A percentile compares a stretch with the other conserved stretches of the same genome.
phyloP scores from a whole-genome alignment of 1,140 invertebrate genomes.

The Papilio helenus region DNA sequence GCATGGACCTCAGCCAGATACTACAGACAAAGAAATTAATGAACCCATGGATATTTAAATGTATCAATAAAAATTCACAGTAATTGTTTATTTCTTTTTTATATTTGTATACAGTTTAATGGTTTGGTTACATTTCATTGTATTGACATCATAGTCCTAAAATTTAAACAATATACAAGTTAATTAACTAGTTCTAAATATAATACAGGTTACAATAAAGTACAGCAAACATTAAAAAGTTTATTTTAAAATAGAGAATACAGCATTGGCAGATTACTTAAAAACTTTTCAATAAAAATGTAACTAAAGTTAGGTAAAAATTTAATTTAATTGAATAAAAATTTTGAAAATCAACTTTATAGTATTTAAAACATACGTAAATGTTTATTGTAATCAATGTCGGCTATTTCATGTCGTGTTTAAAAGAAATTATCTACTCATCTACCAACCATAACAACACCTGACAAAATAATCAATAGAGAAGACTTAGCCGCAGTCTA shows the following conservation, averaged over 20 bases:
- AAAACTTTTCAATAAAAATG: background rate
- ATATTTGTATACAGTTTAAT: constrained; percentile 80
- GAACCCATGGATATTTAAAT: constrained; percentile 23
- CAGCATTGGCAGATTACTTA: too few species aligned
- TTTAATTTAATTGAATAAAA: background rate
- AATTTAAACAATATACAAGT: constrained; percentile 78
- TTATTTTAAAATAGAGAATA: too few species aligned
- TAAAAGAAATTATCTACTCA: background rate
- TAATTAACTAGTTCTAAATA: constrained; percentile 73
- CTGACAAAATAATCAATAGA: constrained; percentile 33
- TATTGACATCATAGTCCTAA: constrained; percentile 78
- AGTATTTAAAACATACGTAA: background rate
- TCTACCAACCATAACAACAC: background rate
- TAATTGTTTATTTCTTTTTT: constrained; percentile 79
- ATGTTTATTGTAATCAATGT: background rate
- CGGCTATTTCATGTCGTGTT: background rate
- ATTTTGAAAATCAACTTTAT: background rate
- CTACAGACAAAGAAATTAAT: constrained; percentile 13
- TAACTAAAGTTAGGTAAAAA: background rate
- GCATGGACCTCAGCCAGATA: constrained; percentile 45
- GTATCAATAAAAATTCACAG: constrained; percentile 58
- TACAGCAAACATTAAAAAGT: too few species aligned
- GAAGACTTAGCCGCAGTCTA: constrained; percentile 44
- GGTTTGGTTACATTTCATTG: constrained; percentile 81
- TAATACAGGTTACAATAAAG: constrained; percentile 37